phyloP scores from a whole-genome alignment of 2,113 vertebrate genomes.

The Brachyistius frenatus region DNA sequence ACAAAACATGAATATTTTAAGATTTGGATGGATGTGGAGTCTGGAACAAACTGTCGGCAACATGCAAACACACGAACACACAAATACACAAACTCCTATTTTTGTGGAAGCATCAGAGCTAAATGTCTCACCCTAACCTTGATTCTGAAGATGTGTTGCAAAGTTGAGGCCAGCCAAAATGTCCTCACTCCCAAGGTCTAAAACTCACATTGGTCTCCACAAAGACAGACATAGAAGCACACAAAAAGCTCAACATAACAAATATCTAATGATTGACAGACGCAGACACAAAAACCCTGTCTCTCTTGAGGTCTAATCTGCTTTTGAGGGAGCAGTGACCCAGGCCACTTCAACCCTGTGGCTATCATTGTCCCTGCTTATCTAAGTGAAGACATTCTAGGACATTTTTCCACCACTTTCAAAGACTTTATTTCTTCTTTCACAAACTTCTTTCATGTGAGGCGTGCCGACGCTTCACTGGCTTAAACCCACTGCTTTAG shows the following conservation, averaged over 20 bases:
- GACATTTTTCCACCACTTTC: neutral
- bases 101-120: too few species aligned
- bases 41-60: slow-evolving; percentile 2
- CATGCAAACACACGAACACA: too few species aligned
- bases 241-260: slow-evolving; percentile 14
- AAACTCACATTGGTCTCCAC: neutral
- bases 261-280: slow-evolving; percentile 27
- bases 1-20: slow-evolving; percentile 38
- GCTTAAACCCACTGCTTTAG: slow-evolving; percentile 30
- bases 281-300: neutral
- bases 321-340: neutral
- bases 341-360: neutral
- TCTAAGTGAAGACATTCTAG: slow-evolving; percentile 29
- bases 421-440: slow-evolving; percentile 32
- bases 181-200: neutral
- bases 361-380: slow-evolving; percentile 2
- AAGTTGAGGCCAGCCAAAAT: neutral
- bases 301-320: slow-evolving; percentile 26
- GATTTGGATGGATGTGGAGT: slow-evolving; percentile 15
- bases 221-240: neutral
- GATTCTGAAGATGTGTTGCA: too few species aligned
- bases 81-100: too few species aligned
- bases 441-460: slow-evolving; percentile 32
- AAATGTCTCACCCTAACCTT: too few species aligned
- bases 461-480: slow-evolving; percentile 11